Evolutionary conservation across 2,888 invertebrate genomes (phyloP).

Genomic region (Oligia latruncula): DNA sequence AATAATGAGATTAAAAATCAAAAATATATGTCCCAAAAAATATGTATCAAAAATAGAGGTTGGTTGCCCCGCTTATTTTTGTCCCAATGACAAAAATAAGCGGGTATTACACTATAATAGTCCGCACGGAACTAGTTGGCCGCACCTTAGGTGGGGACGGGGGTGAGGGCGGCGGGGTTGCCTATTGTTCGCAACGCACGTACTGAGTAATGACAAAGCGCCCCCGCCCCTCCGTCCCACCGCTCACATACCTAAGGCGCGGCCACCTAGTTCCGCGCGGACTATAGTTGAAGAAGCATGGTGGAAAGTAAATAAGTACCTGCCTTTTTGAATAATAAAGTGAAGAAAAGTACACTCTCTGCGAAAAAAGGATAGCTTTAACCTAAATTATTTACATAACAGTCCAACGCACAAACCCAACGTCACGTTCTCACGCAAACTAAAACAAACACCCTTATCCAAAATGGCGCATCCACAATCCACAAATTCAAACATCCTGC

Average conservation of each 20-base stretch:
- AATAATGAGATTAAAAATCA: not conserved
- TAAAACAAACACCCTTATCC: slow-evolving; percentile 36
- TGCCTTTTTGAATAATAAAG: not conserved
- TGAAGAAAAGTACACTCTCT: not conserved
- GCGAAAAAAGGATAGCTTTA: not conserved
- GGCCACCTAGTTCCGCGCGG: too few species aligned
- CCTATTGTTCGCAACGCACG: too few species aligned
- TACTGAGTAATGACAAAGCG: too few species aligned
- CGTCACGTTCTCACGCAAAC: slow-evolving; percentile 28
- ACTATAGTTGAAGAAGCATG: not conserved
- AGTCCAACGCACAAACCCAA: not conserved
- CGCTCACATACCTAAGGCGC: too few species aligned
- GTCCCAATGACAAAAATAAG: not conserved
- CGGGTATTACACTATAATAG: not conserved
- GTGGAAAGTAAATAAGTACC: not conserved
- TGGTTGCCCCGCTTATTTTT: not conserved
- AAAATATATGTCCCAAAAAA: not conserved
- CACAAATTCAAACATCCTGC: slow-evolving; percentile 68
- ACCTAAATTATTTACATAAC: slow-evolving; percentile 2
- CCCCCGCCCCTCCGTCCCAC: too few species aligned
- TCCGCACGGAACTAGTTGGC: too few species aligned
- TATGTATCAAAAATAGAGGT: too few species aligned
- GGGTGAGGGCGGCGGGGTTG: too few species aligned
- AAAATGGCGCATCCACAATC: slow-evolving; percentile 65
- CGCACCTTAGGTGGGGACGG: too few species aligned